Percentiles rank a stretch among this genome's conserved stretches.
Conservation (phyloP, 2,797 vertebrate species). For the Chiloscyllium punctatum region DNA sequence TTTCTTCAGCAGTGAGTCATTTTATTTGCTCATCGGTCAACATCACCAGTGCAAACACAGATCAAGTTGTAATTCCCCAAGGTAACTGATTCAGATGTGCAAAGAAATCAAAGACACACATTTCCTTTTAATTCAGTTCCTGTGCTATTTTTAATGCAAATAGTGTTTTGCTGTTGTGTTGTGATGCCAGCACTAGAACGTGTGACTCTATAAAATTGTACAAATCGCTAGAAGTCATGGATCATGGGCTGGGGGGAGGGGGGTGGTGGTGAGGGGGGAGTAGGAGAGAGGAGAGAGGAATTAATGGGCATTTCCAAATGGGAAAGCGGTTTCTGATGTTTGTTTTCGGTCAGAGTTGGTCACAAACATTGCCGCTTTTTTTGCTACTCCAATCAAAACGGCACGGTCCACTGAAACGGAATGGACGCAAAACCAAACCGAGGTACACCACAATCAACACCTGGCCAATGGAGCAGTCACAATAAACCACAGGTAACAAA, state of each 20-base stretch:
- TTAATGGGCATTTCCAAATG: not conserved
- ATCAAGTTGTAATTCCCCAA: slow-evolving; percentile 30
- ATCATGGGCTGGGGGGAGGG: no score
- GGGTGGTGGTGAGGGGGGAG: not conserved
- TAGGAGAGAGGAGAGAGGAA: not conserved
- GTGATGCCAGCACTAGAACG: not conserved
- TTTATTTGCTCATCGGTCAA: slow-evolving; percentile 28
- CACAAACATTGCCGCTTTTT: not conserved
- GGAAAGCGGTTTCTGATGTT: not conserved
- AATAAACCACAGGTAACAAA: not conserved
- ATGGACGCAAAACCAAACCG: not conserved
- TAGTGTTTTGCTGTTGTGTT: not conserved
- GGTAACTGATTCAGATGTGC: not conserved
- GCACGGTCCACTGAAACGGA: not conserved
- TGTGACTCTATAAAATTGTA: not conserved
- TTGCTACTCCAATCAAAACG: not conserved
- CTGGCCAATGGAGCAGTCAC: not conserved
- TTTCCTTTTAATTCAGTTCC: slow-evolving; percentile 1
- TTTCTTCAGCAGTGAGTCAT: slow-evolving; percentile 34
- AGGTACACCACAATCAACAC: no score
- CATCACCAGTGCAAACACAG: slow-evolving; percentile 28
- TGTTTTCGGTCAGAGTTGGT: not conserved
- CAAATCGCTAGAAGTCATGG: not conserved
- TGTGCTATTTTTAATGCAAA: not conserved
- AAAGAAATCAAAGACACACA: not conserved